These are phyloP conservation scores for Galeruca laticollis DNA, from an alignment of 2,888 invertebrate genomes.

Conservation along the genomic window DNA sequence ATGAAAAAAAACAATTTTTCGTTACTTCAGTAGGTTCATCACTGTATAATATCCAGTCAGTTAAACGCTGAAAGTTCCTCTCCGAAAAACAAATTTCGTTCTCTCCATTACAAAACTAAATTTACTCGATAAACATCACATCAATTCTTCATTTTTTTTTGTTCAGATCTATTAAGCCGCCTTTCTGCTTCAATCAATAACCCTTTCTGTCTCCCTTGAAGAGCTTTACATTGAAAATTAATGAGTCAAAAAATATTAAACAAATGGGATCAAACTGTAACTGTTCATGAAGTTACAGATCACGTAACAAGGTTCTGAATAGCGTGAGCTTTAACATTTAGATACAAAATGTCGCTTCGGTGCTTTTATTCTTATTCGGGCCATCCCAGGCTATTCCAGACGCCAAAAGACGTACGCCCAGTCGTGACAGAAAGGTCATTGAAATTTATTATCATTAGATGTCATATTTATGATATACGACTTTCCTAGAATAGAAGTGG, in stretches of 20 bases:
- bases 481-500: constrained; percentile 10
- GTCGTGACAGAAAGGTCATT: constrained; percentile 56
- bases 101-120: background rate
- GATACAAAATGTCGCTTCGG: constrained; percentile 63
- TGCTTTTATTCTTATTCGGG: constrained; percentile 53
- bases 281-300: constrained; percentile 63
- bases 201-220: constrained; percentile 1
- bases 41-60: background rate
- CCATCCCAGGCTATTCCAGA: constrained; percentile 36
- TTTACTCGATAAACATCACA: constrained; percentile 8
- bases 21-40: too few species aligned
- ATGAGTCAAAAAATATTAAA: constrained; percentile 61
- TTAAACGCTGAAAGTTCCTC: background rate
- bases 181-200: background rate
- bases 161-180: background rate
- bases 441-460: constrained; percentile 56
- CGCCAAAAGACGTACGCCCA: constrained; percentile 46
- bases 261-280: constrained; percentile 59
- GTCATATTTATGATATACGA: constrained; percentile 51
- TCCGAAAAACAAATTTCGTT: too few species aligned
- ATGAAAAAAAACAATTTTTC: too few species aligned
- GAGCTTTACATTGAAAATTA: constrained; percentile 51
- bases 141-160: constrained; percentile 10
- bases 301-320: constrained; percentile 59
- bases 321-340: constrained; percentile 63